These are phyloP conservation scores for Dendropsophus ebraccatus DNA, from an alignment of 2,113 vertebrate species.

Conservation along the genomic window DNA sequence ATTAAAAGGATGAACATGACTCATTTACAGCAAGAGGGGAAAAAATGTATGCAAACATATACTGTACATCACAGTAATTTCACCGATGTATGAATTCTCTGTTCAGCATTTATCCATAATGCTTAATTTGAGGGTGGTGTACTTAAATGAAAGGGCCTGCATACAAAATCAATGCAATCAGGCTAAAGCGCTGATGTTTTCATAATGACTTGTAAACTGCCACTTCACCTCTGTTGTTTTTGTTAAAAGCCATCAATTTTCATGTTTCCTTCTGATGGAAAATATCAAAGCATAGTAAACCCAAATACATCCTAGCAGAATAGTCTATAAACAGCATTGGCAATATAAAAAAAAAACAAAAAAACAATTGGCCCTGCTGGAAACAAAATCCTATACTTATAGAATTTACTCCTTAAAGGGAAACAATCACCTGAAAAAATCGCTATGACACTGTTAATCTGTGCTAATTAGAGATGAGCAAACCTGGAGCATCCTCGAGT, in stretches of 20 bases:
- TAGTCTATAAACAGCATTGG: not conserved
- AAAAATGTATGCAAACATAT: not conserved
- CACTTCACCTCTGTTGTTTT: conserved; percentile 19
- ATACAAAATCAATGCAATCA: conserved; percentile 46
- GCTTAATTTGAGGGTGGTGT: not conserved
- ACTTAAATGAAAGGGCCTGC: not conserved
- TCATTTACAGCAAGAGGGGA: not conserved
- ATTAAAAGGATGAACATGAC: not conserved
- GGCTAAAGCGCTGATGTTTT: conserved; percentile 9
- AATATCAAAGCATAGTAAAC: conserved; percentile 1
- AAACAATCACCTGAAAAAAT: too few relatives aligned
- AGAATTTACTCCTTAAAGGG: too few relatives aligned
- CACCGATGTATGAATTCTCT: not conserved
- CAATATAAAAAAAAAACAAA: conserved; percentile 22
- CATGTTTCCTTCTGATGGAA: conserved; percentile 2
- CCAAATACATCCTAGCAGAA: not conserved
- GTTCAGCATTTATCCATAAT: not conserved
- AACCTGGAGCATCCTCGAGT: too few relatives aligned
- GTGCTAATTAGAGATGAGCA: too few relatives aligned
- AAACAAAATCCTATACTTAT: not conserved
- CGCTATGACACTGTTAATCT: too few relatives aligned
- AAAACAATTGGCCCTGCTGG: not conserved
- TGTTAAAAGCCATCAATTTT: conserved; percentile 8
- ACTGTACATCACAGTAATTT: not conserved
- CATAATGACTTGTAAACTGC: conserved; percentile 36